Conservation (phyloP, 2,888 invertebrate genomes). For the Amphipoea lucens region DNA sequence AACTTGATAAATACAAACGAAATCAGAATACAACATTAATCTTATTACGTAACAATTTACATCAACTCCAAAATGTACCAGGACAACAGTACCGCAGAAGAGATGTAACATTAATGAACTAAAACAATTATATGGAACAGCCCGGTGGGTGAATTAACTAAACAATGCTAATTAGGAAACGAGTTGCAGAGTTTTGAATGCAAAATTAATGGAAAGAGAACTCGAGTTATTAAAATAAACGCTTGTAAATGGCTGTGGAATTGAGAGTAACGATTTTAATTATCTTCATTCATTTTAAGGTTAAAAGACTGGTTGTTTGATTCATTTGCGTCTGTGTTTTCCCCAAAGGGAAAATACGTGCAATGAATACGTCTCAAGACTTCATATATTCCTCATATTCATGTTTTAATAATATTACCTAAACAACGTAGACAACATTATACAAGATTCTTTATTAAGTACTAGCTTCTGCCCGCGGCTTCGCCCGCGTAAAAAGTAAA, state of each 20-base stretch:
- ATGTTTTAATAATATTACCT: background rate
- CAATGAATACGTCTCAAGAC: too few species aligned
- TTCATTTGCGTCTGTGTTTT: background rate
- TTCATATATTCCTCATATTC: too few species aligned
- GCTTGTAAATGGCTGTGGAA: conserved; percentile 4
- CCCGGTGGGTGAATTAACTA: conserved; percentile 44
- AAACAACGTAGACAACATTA: background rate
- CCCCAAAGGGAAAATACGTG: too few species aligned
- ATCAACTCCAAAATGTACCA: conserved; percentile 38
- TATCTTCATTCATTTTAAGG: background rate
- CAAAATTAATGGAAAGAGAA: conserved; percentile 54
- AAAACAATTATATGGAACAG: conserved; percentile 51
- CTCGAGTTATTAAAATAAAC: conserved; percentile 48
- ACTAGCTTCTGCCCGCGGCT: too few species aligned
- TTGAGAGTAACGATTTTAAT: conserved; percentile 15
- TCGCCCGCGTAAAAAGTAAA: too few species aligned
- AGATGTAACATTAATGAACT: conserved; percentile 55
- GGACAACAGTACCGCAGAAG: conserved; percentile 34
- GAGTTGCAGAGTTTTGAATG: conserved; percentile 54
- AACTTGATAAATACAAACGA: background rate
- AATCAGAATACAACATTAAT: background rate
- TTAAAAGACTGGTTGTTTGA: background rate
- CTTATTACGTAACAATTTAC: conserved; percentile 15
- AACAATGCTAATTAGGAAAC: conserved; percentile 59
- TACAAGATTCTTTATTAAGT: background rate